Conservation (phyloP, 1,140 invertebrate species). For the Drosophila simulans region DNA sequence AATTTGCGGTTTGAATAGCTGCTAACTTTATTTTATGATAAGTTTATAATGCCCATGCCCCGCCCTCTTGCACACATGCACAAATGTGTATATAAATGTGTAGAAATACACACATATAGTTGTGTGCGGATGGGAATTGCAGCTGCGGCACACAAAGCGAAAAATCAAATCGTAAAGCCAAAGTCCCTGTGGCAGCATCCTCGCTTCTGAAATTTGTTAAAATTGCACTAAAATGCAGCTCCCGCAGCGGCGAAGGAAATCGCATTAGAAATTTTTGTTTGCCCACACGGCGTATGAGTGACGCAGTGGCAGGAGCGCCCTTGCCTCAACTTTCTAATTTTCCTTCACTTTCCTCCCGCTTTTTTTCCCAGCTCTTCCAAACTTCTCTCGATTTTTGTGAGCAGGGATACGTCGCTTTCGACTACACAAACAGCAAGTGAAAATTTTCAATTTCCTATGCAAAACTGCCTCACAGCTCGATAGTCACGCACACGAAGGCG, state of each 20-base stretch:
- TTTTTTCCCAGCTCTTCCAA: neutral
- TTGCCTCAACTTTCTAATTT: conserved; percentile 7
- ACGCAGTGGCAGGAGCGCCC: neutral
- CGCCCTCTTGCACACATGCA: neutral
- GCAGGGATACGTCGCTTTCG: conserved; percentile 7
- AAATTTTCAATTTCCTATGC: conserved; percentile 81
- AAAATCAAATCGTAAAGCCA: conserved; percentile 37
- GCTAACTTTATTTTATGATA: conserved; percentile 78
- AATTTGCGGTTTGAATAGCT: conserved; percentile 77
- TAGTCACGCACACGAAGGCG: conserved; percentile 67
- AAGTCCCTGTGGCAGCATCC: conserved; percentile 17
- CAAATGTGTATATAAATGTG: neutral
- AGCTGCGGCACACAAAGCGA: conserved; percentile 24
- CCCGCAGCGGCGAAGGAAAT: conserved; percentile 37
- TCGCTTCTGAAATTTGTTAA: conserved; percentile 9
- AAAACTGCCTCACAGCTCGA: conserved; percentile 77
- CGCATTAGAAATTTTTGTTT: conserved; percentile 51
- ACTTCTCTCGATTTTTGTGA: neutral
- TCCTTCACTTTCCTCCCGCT: neutral
- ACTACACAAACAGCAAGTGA: conserved; percentile 71
- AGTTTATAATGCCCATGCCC: conserved; percentile 64
- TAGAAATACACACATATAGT: conserved; percentile 3
- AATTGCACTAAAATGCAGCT: conserved; percentile 36
- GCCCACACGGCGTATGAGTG: conserved; percentile 32
- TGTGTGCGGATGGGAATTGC: conserved; percentile 17